These are phyloP conservation scores for Clinocottus analis DNA, from an alignment of 2,113 vertebrate genomes.

Conservation along the genomic window DNA sequence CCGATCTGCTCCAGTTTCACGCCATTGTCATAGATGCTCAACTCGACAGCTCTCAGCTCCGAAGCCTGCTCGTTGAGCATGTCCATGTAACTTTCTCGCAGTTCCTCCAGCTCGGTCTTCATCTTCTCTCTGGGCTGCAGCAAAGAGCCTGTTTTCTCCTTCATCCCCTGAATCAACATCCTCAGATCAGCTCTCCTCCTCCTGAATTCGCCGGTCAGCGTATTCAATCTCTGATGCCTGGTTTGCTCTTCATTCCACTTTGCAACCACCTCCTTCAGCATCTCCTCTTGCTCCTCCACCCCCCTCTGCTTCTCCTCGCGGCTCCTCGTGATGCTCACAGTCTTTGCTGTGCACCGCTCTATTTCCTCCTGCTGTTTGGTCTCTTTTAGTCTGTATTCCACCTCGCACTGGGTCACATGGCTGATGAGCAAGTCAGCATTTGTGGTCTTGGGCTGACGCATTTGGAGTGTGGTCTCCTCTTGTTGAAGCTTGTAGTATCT, in stretches of 20 bases:
- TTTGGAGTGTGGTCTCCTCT: slow-evolving; percentile 58
- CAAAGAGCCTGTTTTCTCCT: slow-evolving; percentile 37
- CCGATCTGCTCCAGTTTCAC: slow-evolving; percentile 67
- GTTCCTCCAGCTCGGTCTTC: slow-evolving; percentile 51
- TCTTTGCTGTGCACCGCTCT: slow-evolving; percentile 17
- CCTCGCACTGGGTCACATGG: slow-evolving; percentile 10
- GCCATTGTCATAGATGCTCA: slow-evolving; percentile 54
- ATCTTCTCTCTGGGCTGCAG: slow-evolving; percentile 59
- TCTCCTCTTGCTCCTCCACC: slow-evolving; percentile 49
- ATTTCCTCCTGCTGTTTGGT: slow-evolving; percentile 9
- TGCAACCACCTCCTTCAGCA: slow-evolving; percentile 61
- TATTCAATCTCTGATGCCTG: slow-evolving; percentile 40
- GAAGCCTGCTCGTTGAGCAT: slow-evolving; percentile 39
- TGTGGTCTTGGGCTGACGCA: slow-evolving; percentile 28
- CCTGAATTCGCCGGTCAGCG: slow-evolving; percentile 23
- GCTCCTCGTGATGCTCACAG: slow-evolving; percentile 15
- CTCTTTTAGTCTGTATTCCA: slow-evolving; percentile 40
- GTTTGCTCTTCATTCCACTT: slow-evolving; percentile 35
- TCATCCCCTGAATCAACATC: slow-evolving; percentile 33
- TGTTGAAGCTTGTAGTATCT: slow-evolving; percentile 58
- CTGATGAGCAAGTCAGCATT: slow-evolving; percentile 41
- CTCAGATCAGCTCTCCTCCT: slow-evolving; percentile 42
- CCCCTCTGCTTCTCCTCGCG: slow-evolving; percentile 59
- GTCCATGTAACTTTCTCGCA: slow-evolving; percentile 18
- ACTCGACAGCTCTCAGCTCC: slow-evolving; percentile 65